phyloP scores from a whole-genome alignment of 2,888 invertebrate species.

The Tetranychus truncatus region DNA sequence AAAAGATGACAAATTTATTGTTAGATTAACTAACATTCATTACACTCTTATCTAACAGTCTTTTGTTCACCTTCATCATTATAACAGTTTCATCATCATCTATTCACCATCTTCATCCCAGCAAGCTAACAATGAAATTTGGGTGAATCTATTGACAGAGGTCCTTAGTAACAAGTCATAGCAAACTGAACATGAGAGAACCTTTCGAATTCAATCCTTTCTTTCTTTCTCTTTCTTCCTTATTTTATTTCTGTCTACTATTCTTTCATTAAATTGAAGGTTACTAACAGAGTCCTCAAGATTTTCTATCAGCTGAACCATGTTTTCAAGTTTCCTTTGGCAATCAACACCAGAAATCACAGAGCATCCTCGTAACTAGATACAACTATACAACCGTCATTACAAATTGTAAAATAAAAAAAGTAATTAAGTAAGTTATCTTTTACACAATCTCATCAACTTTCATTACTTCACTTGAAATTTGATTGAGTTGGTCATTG shows the following conservation, averaged over 20 bases:
- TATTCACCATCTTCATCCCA: neutral
- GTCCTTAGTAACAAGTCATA: neutral
- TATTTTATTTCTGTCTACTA: neutral
- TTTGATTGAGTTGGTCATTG: no score
- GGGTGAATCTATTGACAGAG: neutral
- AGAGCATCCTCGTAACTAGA: neutral
- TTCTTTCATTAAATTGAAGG: neutral
- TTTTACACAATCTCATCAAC: no score
- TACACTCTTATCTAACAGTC: neutral
- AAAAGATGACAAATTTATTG: neutral
- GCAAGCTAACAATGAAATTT: neutral
- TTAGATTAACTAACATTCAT: neutral
- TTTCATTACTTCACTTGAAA: no score
- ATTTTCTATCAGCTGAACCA: neutral
- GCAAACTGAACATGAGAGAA: neutral
- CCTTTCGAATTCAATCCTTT: neutral
- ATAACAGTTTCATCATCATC: neutral
- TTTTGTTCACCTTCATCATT: neutral
- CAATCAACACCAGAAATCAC: neutral
- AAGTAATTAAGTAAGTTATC: no score
- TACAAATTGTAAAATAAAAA: no score
- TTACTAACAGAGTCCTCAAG: neutral
- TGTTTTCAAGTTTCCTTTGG: neutral
- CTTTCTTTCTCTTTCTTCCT: neutral
- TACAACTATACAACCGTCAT: no score